phyloP scores from a whole-genome alignment of 2,113 vertebrate genomes.

The Pterophyllum scalare region DNA sequence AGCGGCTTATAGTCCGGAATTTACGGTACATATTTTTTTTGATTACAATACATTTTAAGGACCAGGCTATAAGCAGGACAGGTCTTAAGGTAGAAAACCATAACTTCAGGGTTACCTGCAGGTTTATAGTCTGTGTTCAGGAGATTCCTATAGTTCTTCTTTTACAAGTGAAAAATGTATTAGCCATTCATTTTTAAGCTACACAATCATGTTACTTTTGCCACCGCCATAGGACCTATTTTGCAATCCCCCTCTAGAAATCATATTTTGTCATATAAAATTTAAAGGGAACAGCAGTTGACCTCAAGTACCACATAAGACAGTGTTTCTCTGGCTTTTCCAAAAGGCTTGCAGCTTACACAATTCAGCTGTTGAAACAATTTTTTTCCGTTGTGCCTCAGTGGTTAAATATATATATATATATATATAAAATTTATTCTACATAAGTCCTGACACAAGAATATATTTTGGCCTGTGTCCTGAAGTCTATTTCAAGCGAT shows the following conservation, averaged over 20 bases:
- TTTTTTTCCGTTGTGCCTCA: neutral
- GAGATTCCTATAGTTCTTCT: neutral
- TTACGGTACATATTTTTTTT: neutral
- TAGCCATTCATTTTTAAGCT: neutral
- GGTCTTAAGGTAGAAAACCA: neutral
- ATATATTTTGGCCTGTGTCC: slow-evolving; percentile 14
- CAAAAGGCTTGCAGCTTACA: neutral
- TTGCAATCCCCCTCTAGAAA: neutral
- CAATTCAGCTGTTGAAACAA: neutral
- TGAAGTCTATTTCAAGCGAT: slow-evolving; percentile 27
- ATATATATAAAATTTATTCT: neutral
- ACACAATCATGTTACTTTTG: neutral
- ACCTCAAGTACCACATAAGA: neutral
- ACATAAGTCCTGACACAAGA: neutral
- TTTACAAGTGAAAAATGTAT: neutral
- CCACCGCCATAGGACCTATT: neutral
- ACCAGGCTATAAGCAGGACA: neutral
- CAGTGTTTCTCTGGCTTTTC: neutral
- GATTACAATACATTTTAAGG: neutral
- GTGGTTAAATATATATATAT: slow-evolving; percentile 3
- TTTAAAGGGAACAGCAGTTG: neutral
- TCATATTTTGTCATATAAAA: neutral
- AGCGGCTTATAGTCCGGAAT: too few relatives aligned
- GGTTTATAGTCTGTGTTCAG: neutral
- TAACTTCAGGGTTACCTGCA: neutral